These are phyloP conservation scores for Balaenoptera acutorostrata DNA, from an alignment of 2,113 vertebrate genomes.

Conservation along the genomic window DNA sequence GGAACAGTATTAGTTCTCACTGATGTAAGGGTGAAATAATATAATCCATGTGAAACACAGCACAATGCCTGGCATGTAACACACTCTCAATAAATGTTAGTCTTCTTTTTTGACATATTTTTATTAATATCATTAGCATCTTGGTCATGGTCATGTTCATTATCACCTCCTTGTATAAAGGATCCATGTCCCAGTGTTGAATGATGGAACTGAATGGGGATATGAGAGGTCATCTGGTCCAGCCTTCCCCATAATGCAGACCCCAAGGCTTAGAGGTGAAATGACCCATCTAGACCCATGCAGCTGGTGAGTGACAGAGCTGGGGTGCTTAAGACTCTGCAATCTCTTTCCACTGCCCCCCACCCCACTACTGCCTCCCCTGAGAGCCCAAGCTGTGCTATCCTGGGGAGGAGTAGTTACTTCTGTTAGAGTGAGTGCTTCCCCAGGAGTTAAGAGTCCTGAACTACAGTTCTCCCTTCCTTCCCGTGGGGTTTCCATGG, in stretches of 20 bases:
- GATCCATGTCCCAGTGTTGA: background rate
- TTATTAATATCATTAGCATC: background rate
- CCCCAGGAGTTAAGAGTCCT: background rate
- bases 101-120: background rate
- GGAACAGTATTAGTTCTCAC: background rate
- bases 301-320: background rate
- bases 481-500: accelerated
- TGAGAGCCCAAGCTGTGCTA: background rate
- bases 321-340: background rate
- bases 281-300: background rate
- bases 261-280: background rate
- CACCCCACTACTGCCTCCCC: background rate
- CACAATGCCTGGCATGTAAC: background rate
- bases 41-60: background rate
- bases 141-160: background rate
- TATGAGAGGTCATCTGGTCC: background rate
- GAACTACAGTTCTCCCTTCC: background rate
- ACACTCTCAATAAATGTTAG: background rate
- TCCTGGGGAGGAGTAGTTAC: background rate
- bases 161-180: background rate
- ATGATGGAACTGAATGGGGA: background rate
- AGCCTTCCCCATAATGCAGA: background rate
- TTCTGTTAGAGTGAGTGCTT: background rate
- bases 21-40: background rate
- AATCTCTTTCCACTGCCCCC: background rate